phyloP scores from a whole-genome alignment of 2,113 vertebrate species.

The Aplodontia rufa region DNA sequence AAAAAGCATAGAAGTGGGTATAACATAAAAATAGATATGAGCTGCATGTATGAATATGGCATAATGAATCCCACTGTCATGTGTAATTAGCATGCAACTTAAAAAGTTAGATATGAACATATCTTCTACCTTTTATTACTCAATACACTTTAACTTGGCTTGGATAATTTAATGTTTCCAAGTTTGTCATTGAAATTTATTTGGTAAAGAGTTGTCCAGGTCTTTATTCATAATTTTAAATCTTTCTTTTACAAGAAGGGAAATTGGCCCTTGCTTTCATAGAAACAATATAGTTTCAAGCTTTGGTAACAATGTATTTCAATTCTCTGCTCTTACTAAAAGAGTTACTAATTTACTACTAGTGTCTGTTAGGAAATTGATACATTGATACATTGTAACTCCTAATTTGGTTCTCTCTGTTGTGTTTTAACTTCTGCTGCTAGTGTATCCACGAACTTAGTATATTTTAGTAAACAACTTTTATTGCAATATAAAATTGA shows the following conservation, averaged over 20 bases:
- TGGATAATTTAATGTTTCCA: slow-evolving; percentile 20
- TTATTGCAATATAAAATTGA: slow-evolving; percentile 35
- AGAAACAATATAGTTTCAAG: slow-evolving; percentile 46
- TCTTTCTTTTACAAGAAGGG: slow-evolving; percentile 12
- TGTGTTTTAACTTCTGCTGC: not conserved
- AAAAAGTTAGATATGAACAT: too few relatives aligned
- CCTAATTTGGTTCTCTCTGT: slow-evolving; percentile 40
- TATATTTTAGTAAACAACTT: slow-evolving; percentile 56
- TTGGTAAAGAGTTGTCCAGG: slow-evolving; percentile 13
- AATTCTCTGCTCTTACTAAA: slow-evolving; percentile 29
- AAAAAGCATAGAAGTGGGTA: not conserved
- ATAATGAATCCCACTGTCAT: too few relatives aligned
- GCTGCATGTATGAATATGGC: not conserved
- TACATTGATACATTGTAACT: slow-evolving; percentile 5
- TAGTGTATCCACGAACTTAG: not conserved
- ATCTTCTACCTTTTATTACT: slow-evolving; percentile 42
- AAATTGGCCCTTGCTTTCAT: slow-evolving; percentile 51
- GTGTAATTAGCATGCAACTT: too few relatives aligned
- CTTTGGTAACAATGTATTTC: slow-evolving; percentile 54
- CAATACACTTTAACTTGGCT: slow-evolving; percentile 37
- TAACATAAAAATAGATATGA: slow-evolving; percentile 40
- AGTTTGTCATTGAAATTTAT: slow-evolving; percentile 48
- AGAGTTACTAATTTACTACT: slow-evolving; percentile 7
- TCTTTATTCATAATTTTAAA: slow-evolving; percentile 37
- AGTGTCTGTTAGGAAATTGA: slow-evolving; percentile 22